Conservation (phyloP, 1,140 invertebrate genomes). For the Solenopsis fugax region DNA sequence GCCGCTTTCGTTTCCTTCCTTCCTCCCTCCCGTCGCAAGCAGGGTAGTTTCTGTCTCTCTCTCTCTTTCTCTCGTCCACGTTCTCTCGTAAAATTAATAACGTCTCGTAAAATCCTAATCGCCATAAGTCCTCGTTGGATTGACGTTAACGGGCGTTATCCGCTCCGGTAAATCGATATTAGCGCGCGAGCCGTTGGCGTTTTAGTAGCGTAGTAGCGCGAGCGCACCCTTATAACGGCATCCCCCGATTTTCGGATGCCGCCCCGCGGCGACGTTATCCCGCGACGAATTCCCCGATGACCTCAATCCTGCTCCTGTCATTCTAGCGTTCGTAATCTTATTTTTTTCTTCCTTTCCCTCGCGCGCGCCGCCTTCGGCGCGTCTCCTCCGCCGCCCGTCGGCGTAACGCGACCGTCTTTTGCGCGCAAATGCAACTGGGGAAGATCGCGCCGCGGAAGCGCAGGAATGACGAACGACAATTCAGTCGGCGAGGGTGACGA, state of each 20-base stretch:
- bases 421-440: background rate
- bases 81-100: constrained; percentile 16
- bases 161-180: constrained; percentile 55
- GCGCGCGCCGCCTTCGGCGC: background rate
- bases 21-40: background rate
- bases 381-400: background rate
- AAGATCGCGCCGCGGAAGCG: background rate
- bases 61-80: background rate
- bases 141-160: constrained; percentile 40
- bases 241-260: background rate
- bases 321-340: background rate
- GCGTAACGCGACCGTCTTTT: background rate
- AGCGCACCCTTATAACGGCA: constrained; percentile 39
- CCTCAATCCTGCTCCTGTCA: background rate
- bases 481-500: background rate
- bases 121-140: constrained; percentile 38
- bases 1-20: constrained; percentile 14
- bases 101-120: constrained; percentile 1
- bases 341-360: background rate
- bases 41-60: background rate
- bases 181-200: constrained; percentile 27
- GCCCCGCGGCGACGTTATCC: constrained; percentile 7
- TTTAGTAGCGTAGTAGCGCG: background rate
- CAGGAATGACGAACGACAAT: background rate
- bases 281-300: background rate